These are phyloP conservation scores for Meloe dianella DNA, from an alignment of 2,888 invertebrate genomes.

Conservation along the genomic window DNA sequence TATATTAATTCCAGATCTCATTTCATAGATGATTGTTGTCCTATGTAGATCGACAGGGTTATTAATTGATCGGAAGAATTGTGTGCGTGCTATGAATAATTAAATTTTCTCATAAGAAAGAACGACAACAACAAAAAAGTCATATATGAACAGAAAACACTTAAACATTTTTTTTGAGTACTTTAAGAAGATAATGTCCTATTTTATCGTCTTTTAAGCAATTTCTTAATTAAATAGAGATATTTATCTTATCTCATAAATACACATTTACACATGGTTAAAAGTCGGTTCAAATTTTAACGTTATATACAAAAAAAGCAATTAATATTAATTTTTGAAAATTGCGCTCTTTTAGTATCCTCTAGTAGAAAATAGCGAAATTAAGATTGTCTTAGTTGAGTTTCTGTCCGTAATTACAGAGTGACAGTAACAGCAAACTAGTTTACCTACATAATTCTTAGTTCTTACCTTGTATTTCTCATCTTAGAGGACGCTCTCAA, in stretches of 20 bases:
- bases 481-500: no score
- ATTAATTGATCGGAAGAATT: conserved; percentile 34
- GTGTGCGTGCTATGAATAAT: conserved; percentile 38
- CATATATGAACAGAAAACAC: not conserved
- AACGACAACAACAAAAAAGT: not conserved
- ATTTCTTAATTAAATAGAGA: conserved; percentile 30
- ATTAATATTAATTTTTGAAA: not conserved
- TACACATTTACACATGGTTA: not conserved
- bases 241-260: conserved; percentile 25
- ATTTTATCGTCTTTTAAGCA: conserved; percentile 22
- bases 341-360: not conserved
- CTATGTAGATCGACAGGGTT: conserved; percentile 18
- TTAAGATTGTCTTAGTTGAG: not conserved
- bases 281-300: not conserved
- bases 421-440: not conserved
- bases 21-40: conserved; percentile 33
- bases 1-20: conserved; percentile 41
- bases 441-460: no score
- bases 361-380: not conserved
- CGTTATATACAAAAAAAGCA: not conserved
- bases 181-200: conserved; percentile 13
- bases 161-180: not conserved
- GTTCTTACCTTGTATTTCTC: no score
- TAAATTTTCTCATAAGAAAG: conserved; percentile 16
- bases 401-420: not conserved